A percentile compares a stretch with the other conserved stretches of the same genome.
Conservation (phyloP, 2,797 vertebrate species). For the Muscicapa comitata region DNA sequence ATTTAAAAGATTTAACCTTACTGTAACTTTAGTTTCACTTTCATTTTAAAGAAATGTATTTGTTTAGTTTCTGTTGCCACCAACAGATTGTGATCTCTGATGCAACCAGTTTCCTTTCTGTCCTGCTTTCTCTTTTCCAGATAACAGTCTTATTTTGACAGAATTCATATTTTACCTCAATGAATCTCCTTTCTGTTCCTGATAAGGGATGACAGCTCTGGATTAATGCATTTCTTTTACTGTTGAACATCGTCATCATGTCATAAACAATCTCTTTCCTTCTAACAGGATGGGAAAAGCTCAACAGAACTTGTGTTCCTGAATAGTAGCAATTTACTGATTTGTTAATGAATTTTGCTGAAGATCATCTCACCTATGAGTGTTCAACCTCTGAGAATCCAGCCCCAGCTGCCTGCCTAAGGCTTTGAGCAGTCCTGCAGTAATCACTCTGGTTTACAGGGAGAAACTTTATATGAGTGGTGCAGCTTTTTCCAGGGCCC, state of each 20-base stretch:
- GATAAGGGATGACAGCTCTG: background rate
- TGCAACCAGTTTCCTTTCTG: background rate
- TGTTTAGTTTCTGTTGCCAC: background rate
- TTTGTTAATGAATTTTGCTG: background rate
- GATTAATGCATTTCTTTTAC: background rate
- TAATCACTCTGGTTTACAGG: background rate
- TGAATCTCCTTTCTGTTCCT: background rate
- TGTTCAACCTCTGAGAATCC: background rate
- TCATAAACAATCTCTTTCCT: background rate
- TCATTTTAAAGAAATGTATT: background rate
- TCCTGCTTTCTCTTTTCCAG: background rate
- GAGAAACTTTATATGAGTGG: background rate
- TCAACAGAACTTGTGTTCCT: background rate
- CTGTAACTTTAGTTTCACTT: background rate
- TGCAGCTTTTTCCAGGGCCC: background rate
- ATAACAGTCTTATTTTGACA: background rate
- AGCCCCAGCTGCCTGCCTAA: background rate
- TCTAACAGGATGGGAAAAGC: background rate
- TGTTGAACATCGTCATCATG: background rate
- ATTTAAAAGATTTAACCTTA: background rate
- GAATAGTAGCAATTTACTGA: background rate
- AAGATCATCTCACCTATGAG: background rate
- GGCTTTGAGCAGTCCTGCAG: background rate
- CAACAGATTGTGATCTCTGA: background rate
- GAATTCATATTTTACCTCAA: background rate